Percentiles rank a stretch among this genome's conserved stretches.
Evolutionary conservation across 2,113 vertebrate species (phyloP).

Genomic region (Daphoenositta chrysoptera): DNA sequence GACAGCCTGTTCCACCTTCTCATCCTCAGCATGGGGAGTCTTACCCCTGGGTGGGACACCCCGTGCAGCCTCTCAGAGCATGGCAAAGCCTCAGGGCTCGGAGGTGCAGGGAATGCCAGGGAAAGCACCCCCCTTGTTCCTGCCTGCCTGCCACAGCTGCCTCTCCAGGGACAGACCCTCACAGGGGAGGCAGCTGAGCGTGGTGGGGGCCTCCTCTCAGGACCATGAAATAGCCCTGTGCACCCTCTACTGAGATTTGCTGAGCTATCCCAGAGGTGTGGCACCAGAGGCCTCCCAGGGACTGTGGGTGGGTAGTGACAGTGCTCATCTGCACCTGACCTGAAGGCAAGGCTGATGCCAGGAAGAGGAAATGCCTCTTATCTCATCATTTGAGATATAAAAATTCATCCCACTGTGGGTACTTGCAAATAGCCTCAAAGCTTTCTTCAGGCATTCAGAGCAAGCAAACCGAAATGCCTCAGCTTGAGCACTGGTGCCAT

Average conservation of each 20-base stretch:
- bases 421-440: neutral
- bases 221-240: neutral
- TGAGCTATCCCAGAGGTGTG: neutral
- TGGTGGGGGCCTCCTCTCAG: neutral
- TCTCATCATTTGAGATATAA: neutral
- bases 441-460: neutral
- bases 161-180: neutral
- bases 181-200: neutral
- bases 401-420: neutral
- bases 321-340: rapidly evolving
- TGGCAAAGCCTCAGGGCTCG: rapidly evolving
- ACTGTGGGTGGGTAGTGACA: rapidly evolving
- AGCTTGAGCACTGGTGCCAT: neutral
- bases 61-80: rapidly evolving
- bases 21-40: neutral
- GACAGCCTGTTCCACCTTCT: neutral
- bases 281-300: neutral
- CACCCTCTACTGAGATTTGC: neutral
- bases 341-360: rapidly evolving
- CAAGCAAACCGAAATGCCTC: neutral
- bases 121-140: neutral
- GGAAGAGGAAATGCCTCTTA: neutral
- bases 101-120: neutral
- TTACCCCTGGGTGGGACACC: neutral
- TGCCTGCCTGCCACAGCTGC: neutral